Evolutionary conservation across 1,140 invertebrate genomes (phyloP).

Genomic region (Heliconius hermathena): DNA sequence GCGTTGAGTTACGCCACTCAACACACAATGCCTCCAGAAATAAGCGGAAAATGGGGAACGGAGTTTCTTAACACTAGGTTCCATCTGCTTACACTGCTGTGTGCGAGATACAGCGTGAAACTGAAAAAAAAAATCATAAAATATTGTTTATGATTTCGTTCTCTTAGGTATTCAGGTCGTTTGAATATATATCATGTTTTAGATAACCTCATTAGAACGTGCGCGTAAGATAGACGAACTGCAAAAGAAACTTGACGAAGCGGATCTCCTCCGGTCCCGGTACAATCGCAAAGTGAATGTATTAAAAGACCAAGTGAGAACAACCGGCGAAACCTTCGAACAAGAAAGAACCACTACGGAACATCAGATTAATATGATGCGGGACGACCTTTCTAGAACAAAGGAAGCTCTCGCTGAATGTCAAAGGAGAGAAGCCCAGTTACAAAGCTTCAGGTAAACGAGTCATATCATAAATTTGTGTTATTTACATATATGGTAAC

Average conservation of each 20-base stretch:
- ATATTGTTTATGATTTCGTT: too few relatives aligned
- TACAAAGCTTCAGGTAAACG: slow-evolving; percentile 86
- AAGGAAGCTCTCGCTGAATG: slow-evolving; percentile 88
- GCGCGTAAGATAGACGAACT: slow-evolving; percentile 92
- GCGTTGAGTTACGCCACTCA: too few relatives aligned
- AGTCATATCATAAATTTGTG: slow-evolving; percentile 6
- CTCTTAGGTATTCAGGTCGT: not conserved
- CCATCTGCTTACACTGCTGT: too few relatives aligned
- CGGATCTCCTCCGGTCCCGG: slow-evolving; percentile 86
- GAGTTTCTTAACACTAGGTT: too few relatives aligned
- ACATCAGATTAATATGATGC: slow-evolving; percentile 85
- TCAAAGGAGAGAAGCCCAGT: slow-evolving; percentile 87
- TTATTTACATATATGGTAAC: not conserved
- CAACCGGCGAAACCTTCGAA: slow-evolving; percentile 85
- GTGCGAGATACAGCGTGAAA: too few relatives aligned
- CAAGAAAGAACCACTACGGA: slow-evolving; percentile 87
- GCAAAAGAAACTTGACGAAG: slow-evolving; percentile 88
- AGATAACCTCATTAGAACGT: slow-evolving; percentile 91
- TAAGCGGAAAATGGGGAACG: too few relatives aligned
- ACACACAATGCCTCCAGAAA: too few relatives aligned
- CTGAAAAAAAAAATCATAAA: not conserved
- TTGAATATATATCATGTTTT: not conserved
- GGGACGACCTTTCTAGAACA: slow-evolving; percentile 87
- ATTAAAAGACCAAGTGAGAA: slow-evolving; percentile 85
- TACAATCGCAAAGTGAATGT: slow-evolving; percentile 87